Conservation (phyloP, 2,797 vertebrate species). For the Zalophus californianus region DNA sequence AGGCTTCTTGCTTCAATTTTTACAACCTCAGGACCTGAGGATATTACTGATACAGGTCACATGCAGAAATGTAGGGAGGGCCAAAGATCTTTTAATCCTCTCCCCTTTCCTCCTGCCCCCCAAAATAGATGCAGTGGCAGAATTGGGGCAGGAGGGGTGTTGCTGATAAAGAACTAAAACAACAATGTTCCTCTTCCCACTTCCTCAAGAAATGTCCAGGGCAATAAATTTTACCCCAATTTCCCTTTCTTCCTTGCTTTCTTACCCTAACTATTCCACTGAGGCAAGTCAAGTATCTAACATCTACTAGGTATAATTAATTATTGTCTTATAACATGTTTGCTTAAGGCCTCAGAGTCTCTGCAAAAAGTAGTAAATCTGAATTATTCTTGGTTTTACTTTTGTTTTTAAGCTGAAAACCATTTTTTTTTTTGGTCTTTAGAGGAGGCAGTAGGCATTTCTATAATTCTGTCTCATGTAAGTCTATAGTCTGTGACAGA, state of each 20-base stretch:
- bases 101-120: neutral
- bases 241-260: neutral
- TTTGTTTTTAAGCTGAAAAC: slow-evolving; percentile 51
- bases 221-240: neutral
- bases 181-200: neutral
- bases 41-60: neutral
- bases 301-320: neutral
- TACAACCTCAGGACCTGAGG: neutral
- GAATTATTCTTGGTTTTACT: slow-evolving; percentile 22
- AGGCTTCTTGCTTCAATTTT: neutral
- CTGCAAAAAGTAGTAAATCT: slow-evolving; percentile 16
- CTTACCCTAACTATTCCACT: neutral
- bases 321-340: neutral
- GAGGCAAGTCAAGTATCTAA: neutral
- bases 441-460: neutral
- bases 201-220: neutral
- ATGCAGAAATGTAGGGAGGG: neutral
- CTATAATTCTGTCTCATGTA: neutral
- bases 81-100: neutral
- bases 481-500: slow-evolving; percentile 30
- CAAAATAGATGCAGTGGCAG: neutral
- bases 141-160: neutral
- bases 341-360: neutral
- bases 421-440: neutral
- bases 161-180: neutral